Evolutionary conservation across 2,888 invertebrate genomes (phyloP).

Genomic region (Phengaris alcon): DNA sequence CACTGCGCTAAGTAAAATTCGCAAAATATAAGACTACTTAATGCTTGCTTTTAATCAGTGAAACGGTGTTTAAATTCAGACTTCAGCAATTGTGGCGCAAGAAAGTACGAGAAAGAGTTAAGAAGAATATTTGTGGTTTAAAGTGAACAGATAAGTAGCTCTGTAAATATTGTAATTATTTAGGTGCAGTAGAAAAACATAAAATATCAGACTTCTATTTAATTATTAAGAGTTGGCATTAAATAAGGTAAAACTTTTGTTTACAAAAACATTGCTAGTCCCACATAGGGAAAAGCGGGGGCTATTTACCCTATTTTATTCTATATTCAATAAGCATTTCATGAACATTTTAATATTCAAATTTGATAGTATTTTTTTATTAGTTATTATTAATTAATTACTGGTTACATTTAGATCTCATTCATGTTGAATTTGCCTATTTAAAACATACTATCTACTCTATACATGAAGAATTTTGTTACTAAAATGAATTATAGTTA

Average conservation of each 20-base stretch:
- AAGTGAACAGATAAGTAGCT: not conserved
- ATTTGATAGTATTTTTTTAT: not conserved
- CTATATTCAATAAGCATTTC: not conserved
- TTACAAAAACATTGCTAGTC: not conserved
- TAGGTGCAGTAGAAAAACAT: not conserved
- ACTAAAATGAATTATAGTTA: not conserved
- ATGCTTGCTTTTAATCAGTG: not conserved
- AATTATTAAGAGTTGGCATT: not conserved
- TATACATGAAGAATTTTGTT: not conserved
- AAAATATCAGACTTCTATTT: not conserved
- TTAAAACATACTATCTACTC: conserved; percentile 9
- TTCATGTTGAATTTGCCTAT: not conserved
- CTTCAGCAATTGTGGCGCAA: not conserved
- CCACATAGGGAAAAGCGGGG: not conserved
- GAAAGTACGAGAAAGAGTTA: not conserved
- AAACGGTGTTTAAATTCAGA: not conserved
- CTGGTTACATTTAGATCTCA: not conserved
- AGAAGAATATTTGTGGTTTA: not conserved
- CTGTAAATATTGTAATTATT: not conserved
- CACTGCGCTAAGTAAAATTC: not conserved
- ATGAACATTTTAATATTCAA: not conserved
- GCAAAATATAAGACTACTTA: not conserved
- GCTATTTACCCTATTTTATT: not conserved
- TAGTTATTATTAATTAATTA: not conserved
- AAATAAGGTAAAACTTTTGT: not conserved